A percentile compares a stretch with the other conserved stretches of the same genome.
Conservation (phyloP, 2,113 vertebrate genomes). For the Tetrao urogallus region DNA sequence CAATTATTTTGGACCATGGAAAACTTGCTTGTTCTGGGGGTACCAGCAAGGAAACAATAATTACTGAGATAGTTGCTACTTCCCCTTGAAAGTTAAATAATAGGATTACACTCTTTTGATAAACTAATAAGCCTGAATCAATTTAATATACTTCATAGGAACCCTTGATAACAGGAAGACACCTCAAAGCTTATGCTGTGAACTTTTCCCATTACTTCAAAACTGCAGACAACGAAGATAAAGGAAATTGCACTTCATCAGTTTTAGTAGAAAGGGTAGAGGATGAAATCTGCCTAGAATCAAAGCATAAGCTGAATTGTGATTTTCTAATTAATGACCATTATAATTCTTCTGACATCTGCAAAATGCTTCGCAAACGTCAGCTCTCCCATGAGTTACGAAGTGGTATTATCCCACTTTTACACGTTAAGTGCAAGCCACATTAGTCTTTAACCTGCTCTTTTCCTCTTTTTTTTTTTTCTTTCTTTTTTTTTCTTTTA, state of each 20-base stretch:
- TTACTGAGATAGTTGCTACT: conserved; percentile 70
- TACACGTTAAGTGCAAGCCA: not conserved
- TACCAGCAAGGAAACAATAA: conserved; percentile 71
- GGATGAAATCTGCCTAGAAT: conserved; percentile 36
- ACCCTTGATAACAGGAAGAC: conserved; percentile 47
- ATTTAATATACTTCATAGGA: conserved; percentile 46
- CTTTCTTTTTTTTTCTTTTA: not conserved
- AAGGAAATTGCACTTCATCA: conserved; percentile 45
- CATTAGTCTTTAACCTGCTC: not conserved
- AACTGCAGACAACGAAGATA: conserved; percentile 51
- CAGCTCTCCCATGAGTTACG: not conserved
- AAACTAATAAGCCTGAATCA: conserved; percentile 69
- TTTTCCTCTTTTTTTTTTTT: not conserved
- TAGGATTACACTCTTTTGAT: conserved; percentile 53
- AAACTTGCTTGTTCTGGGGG: conserved; percentile 59
- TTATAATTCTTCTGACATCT: conserved; percentile 7
- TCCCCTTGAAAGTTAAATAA: conserved; percentile 68
- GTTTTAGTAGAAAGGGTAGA: conserved; percentile 45
- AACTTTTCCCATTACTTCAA: conserved; percentile 62
- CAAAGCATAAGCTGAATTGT: conserved; percentile 33
- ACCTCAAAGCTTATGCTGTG: conserved; percentile 44
- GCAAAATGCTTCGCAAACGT: not conserved
- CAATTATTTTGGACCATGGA: conserved; percentile 56
- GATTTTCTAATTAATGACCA: conserved; percentile 57
- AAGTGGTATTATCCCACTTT: not conserved